Evolutionary conservation across 2,888 invertebrate species (phyloP).

Genomic region (Drosophila rubida): DNA sequence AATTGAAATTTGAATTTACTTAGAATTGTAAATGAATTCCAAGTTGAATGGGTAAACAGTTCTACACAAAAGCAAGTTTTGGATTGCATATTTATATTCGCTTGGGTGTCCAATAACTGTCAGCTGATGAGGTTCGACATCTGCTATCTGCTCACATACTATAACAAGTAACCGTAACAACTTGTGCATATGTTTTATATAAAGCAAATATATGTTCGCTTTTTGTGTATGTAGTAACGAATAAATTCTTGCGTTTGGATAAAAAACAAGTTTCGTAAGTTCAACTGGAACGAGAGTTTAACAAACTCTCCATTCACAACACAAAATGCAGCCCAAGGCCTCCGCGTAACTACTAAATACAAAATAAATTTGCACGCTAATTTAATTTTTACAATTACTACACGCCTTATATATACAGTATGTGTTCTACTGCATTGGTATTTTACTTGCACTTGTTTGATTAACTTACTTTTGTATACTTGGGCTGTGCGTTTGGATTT

Average conservation of each 20-base stretch:
- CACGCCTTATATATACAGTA: background rate
- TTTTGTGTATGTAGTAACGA: background rate
- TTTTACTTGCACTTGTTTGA: background rate
- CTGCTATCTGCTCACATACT: background rate
- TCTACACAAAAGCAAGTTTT: background rate
- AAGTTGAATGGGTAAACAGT: background rate
- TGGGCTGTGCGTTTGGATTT: slow-evolving; percentile 60
- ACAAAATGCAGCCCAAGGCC: slow-evolving; percentile 13
- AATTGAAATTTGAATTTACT: background rate
- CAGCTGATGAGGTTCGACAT: background rate
- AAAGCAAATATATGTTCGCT: background rate
- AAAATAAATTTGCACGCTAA: slow-evolving; percentile 13
- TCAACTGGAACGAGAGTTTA: slow-evolving; percentile 6
- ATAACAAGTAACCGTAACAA: background rate
- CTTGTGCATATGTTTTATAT: background rate
- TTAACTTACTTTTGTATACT: slow-evolving; percentile 71
- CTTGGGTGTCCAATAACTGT: background rate
- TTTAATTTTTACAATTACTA: slow-evolving; percentile 4
- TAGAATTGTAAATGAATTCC: background rate
- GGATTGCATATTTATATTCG: background rate
- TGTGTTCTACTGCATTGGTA: background rate
- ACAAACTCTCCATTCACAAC: slow-evolving; percentile 7
- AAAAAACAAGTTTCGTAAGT: slow-evolving; percentile 44
- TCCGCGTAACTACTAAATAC: background rate
- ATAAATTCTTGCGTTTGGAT: slow-evolving; percentile 8